Base-by-base conservation (phyloP, 2,797 vertebrate genomes). In the Remorina albescens region DNA sequence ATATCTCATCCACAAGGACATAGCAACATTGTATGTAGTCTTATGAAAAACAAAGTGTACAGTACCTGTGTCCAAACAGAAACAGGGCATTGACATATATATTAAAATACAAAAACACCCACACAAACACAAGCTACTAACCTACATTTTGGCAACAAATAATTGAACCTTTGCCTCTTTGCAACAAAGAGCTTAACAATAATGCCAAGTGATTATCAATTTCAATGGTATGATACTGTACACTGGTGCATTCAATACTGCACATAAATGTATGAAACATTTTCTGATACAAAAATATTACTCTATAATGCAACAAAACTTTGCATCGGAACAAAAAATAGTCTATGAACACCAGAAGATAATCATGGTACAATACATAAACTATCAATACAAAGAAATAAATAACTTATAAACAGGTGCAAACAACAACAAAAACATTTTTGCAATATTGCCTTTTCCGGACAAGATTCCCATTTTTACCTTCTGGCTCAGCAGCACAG, bases 211-310 rank as follows among this genome's bases (percentile, higher is more conserved):
- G 94, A 95, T 94, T 96, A 95, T 95, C 94, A 93, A 94, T 93
- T 92, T 83, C 92, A 95, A 93, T 92, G 65, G 71, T 82, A 71
- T 74, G 82, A 86, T 72, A 80, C 86, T 77, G 88, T 96, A 95
- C 94, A 95, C 87, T 83, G 94, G 95, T 97, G 95, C 95, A 95
- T 94, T 94, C 93, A 95, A 95, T 95, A 92, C 82, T 91, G 92
- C 92, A 94, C 91, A 88, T 92, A 89, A 86, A 88, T 78, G 85
- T 92, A 92, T 87, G 81, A 94, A 95, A 93, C 85, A 92, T 86
- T 92, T 93, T 96, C 96, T 96, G 96, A 95, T 99, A 99, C 96
- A 99, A 99, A 99, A 99, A 98, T 97, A 98, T 95, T 95, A 94
- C 94, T 97, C 95, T 95, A 95, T 95, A 95, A 96, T 92, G 95